Evolutionary conservation across 2,888 invertebrate genomes (phyloP), one percentile per base, ranked within the genome.

Genomic region (Hipparchia semele): DNA sequence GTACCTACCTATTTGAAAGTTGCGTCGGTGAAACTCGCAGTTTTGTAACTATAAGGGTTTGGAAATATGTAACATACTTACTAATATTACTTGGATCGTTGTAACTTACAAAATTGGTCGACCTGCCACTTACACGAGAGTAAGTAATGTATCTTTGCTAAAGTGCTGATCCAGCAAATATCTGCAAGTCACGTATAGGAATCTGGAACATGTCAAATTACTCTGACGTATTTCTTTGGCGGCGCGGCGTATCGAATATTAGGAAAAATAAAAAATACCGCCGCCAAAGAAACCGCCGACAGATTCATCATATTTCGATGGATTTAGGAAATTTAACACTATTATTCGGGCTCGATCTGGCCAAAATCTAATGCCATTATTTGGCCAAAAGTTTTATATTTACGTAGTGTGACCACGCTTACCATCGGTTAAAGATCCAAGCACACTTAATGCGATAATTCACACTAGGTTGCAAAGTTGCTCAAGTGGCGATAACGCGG

Each of bases 251-350:
- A 70, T 72, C 69, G 62, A 75, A 72, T 23, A 23, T 23, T 23
- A 56, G 56, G 53, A 67, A 62, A 76, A 59, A 71, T 73, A 80
- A 81, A 81, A 86, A 84, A 56, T 56, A 56, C 7, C 23, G 3
- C 80, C 81, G 81, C 81, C 83, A 88, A 88, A 84, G 84, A 75
- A 76, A 77, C 83, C 81, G 87, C 90, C 88, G 86, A 86, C 89
- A 87, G 86, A 93, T 92, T 86, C 83, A 91, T 92, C 93, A 92
- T 90, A 86, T 85, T 86, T 81, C 81, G 86, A 86, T 86, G 80
- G 83, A 87, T 90, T 83, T 85, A 86, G 81, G 93, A 92, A 92
- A 93, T 91, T 90, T 89, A 92, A 92, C 91, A 90, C 92, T 87
- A 89, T 90, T 90, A 89, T 90, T 82, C 86, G 81, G 85, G 81